Evolutionary conservation across 2,797 vertebrate genomes (phyloP).

Genomic region (Phataginus tricuspis): DNA sequence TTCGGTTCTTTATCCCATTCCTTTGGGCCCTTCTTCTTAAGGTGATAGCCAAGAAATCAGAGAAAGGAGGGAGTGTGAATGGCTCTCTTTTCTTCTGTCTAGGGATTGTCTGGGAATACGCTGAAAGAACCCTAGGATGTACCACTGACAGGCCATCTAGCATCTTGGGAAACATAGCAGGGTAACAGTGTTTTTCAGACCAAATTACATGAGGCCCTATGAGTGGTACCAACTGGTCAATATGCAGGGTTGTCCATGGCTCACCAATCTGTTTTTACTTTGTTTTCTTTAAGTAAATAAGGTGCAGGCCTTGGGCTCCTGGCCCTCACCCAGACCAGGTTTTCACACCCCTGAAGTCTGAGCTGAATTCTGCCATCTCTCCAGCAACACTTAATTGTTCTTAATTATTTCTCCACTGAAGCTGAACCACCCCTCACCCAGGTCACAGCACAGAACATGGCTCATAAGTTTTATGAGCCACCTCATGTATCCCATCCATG

Average conservation of each 20-base stretch:
- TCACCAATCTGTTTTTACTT: background rate
- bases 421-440: constrained; percentile 78
- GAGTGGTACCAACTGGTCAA: background rate
- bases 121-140: background rate
- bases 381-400: constrained; percentile 76
- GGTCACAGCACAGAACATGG: constrained; percentile 75
- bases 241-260: background rate
- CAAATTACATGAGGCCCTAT: background rate
- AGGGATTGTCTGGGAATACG: background rate
- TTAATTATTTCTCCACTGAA: constrained; percentile 83
- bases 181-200: background rate
- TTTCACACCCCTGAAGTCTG: constrained; percentile 19
- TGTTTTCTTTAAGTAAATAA: constrained; percentile 29
- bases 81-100: background rate
- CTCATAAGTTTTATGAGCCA: constrained; percentile 83
- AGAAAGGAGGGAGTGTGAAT: background rate
- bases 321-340: background rate
- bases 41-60: background rate
- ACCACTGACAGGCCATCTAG: background rate
- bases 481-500: constrained; percentile 40
- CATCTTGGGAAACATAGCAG: background rate
- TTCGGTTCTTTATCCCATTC: background rate
- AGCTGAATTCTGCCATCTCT: constrained; percentile 58
- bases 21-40: background rate
- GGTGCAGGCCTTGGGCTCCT: background rate